Percentiles rank a stretch among this genome's conserved stretches.
Evolutionary conservation across 1,140 invertebrate genomes (phyloP).

Genomic region (Berghia stephanieae): DNA sequence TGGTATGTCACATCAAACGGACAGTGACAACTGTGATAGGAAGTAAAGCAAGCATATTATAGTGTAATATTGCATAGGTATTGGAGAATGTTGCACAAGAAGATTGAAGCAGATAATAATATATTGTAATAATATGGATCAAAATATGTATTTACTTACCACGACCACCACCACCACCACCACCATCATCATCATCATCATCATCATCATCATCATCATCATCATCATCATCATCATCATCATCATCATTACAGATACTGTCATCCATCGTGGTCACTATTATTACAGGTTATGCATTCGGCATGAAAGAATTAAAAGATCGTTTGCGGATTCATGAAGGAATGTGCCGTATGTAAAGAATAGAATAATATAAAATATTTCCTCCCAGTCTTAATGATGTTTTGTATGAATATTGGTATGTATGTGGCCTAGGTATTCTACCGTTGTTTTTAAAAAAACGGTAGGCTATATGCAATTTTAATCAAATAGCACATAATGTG

Average conservation of each 20-base stretch:
- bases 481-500: too few relatives aligned
- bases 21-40: too few relatives aligned
- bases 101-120: too few relatives aligned
- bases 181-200: conserved; percentile 10
- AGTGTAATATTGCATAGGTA: too few relatives aligned
- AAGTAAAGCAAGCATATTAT: too few relatives aligned
- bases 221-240: conserved; percentile 25
- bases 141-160: too few relatives aligned
- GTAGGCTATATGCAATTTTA: not conserved
- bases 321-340: too few relatives aligned
- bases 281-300: not conserved
- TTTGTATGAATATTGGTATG: not conserved
- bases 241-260: not conserved
- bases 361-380: not conserved
- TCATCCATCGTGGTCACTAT: not conserved
- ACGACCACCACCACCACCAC: conserved; percentile 18
- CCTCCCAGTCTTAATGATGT: not conserved
- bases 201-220: conserved; percentile 29
- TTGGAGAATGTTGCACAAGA: too few relatives aligned
- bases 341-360: too few relatives aligned
- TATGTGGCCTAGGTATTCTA: not conserved
- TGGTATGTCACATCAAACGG: too few relatives aligned
- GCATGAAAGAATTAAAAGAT: too few relatives aligned
- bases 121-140: too few relatives aligned
- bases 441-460: not conserved